Evolutionary conservation across 1,140 invertebrate genomes (phyloP).

Genomic region (Bombus vancouverensis): DNA sequence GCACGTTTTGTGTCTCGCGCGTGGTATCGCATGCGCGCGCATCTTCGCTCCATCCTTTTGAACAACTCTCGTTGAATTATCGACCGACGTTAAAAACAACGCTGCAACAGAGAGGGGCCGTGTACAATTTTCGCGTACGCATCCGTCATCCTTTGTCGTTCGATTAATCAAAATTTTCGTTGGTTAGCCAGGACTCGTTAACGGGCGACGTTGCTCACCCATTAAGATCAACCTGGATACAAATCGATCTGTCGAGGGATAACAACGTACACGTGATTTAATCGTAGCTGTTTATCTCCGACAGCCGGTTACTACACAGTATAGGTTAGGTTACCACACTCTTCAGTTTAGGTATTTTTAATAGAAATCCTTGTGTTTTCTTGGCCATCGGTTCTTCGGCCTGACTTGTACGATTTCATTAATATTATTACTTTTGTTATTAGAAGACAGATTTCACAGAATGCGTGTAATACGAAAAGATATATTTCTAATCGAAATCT

Average conservation of each 20-base stretch:
- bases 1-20: not conserved
- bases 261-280: not conserved
- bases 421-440: not conserved
- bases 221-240: not conserved
- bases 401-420: not conserved
- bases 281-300: conserved; percentile 6
- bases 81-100: not conserved
- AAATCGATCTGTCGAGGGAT: conserved; percentile 8
- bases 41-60: not conserved
- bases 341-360: not conserved
- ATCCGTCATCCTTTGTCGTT: not conserved
- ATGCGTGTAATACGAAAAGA: no score
- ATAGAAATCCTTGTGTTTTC: not conserved
- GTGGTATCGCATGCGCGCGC: no score
- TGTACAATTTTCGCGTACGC: not conserved
- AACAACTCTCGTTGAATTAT: not conserved
- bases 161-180: conserved; percentile 26
- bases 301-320: not conserved
- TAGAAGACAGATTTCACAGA: no score
- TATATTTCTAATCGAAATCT: no score
- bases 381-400: not conserved
- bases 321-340: no score
- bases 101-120: not conserved
- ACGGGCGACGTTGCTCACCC: not conserved
- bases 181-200: not conserved